Evolutionary conservation across 2,113 vertebrate species (phyloP).

Genomic region (Leucoraja erinaceus): DNA sequence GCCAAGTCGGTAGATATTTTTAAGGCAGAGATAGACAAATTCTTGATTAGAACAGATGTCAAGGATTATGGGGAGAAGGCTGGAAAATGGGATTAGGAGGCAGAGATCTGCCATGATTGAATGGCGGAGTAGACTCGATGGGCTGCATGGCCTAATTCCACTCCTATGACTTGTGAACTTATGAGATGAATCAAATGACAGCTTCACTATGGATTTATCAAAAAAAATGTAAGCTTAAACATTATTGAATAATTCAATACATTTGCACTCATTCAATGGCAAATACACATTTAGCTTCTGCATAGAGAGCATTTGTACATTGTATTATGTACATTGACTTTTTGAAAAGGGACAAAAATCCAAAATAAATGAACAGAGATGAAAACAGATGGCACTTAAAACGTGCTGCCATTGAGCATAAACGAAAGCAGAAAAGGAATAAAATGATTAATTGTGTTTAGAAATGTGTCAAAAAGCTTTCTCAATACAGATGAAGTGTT

Average conservation of each 20-base stretch:
- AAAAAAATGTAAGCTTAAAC: background rate
- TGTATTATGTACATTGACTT: background rate
- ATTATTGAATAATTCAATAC: background rate
- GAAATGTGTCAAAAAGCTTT: background rate
- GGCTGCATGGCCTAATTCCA: too few relatives aligned
- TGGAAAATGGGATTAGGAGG: too few relatives aligned
- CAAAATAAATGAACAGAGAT: background rate
- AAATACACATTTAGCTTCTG: background rate
- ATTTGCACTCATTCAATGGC: background rate
- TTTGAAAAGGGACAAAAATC: background rate
- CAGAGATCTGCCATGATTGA: too few relatives aligned
- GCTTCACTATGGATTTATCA: too few relatives aligned
- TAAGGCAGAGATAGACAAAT: too few relatives aligned
- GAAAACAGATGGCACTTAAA: conserved; percentile 8
- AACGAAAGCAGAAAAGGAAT: conserved; percentile 11
- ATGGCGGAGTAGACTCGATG: too few relatives aligned
- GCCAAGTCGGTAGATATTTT: too few relatives aligned
- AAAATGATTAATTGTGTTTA: conserved; percentile 29
- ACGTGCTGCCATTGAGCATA: background rate
- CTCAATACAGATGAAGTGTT: conserved; percentile 30
- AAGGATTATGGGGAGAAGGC: too few relatives aligned
- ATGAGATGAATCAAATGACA: too few relatives aligned
- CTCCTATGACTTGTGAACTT: too few relatives aligned
- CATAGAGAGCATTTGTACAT: background rate
- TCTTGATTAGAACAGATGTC: too few relatives aligned